Percentiles rank a stretch among this genome's conserved stretches.
phyloP scores from a whole-genome alignment of 2,113 vertebrate genomes.

The Pimephales promelas region DNA sequence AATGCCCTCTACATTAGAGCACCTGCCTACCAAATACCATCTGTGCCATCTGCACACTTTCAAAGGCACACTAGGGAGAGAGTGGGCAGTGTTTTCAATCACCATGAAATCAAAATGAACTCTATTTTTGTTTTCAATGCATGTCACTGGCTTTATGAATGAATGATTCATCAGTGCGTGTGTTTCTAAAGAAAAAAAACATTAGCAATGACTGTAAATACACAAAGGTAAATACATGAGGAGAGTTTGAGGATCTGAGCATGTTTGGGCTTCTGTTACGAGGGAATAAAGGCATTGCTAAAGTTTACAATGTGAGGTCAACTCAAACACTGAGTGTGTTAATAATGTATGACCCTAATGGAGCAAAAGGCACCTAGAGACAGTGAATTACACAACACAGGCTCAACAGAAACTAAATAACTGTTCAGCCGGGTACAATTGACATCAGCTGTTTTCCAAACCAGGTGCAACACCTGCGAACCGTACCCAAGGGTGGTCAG shows the following conservation, averaged over 20 bases:
- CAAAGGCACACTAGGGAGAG: conserved; percentile 1
- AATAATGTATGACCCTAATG: conserved; percentile 2
- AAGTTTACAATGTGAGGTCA: conserved; percentile 1
- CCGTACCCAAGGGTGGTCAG: too few species aligned
- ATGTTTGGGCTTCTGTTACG: neutral
- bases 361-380: neutral
- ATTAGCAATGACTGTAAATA: neutral
- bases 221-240: neutral
- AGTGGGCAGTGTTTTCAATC: neutral
- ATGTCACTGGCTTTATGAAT: neutral
- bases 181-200: neutral
- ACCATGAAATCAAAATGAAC: neutral
- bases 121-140: neutral
- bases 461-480: too few species aligned
- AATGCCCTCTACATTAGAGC: conserved; percentile 33
- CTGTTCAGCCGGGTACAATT: too few species aligned
- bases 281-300: neutral
- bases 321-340: neutral
- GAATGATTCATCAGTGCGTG: neutral
- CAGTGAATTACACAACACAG: neutral
- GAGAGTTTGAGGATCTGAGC: neutral
- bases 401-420: neutral
- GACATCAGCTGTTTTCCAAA: too few species aligned
- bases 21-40: conserved; percentile 39
- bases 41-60: conserved; percentile 51